Evolutionary conservation across 2,113 vertebrate genomes (phyloP), one percentile per base, ranked within the genome.

Genomic region (Coregonus clupeaformis): DNA sequence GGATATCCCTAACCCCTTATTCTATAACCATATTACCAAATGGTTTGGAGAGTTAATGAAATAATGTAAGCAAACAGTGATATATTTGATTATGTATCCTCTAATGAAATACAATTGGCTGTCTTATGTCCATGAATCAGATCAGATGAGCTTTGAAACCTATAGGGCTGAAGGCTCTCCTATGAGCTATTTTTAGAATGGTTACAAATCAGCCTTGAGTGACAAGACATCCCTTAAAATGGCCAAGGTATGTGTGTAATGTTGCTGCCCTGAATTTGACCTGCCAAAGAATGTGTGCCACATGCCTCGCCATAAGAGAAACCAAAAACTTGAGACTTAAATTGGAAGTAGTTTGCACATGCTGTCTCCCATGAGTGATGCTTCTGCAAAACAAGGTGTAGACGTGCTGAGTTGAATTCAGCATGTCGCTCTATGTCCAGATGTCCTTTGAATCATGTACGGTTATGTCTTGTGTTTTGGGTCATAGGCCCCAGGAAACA

Each of bases 391-490:
- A 86, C 77, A 83, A 85, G 84, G 77, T 89, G 83, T 76, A 84
- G 84, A 82, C 82, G 84, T 1, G 25, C 80, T 73, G 84, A 74
- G 77, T 73, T 77, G 70, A 12, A 25, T 82, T 79, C 74, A 74
- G 42, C 52, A 60, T 68, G 69, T 68, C 68, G 59, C 52, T 81
- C 72, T 29, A 14, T 12, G 68, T 80, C 85, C 90, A 92, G 89
- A 89, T 91, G 87, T 82, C 79, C 82, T 90, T 86, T 72, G 45
- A 74, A 91, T 92, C 82, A 88, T 69, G 42, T 77, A 70, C 20
- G 57, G 63, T 69, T 86, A 57, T 72, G 83, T 76, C 75, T 83
- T 69, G 74, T 85, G 85, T 67, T 75, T 67, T 75, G 66, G 68
- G 73, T 69, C 60, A 71, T 16, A 6, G 12, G 36, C 72, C 36